Evolutionary conservation across 2,797 vertebrate species (phyloP).

Genomic region (Sardinella longiceps): DNA sequence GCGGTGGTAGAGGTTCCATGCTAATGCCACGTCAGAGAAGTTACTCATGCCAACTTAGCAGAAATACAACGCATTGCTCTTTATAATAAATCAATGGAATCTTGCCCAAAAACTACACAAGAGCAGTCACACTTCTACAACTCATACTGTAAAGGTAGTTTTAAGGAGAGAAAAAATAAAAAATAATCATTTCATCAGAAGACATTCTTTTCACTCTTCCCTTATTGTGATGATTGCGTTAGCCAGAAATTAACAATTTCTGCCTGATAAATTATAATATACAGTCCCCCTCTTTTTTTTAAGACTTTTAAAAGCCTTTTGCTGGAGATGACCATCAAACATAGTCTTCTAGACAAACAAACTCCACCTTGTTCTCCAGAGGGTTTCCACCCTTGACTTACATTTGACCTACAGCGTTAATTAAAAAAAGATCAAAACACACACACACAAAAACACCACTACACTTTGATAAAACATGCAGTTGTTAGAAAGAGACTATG

Average conservation of each 20-base stretch:
- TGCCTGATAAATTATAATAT: neutral
- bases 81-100: neutral
- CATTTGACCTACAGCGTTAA: neutral
- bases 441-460: slow-evolving; percentile 5
- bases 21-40: slow-evolving; percentile 8
- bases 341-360: neutral
- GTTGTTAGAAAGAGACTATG: slow-evolving; percentile 12
- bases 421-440: neutral
- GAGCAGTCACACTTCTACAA: neutral
- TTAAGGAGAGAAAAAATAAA: neutral
- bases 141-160: neutral
- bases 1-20: slow-evolving; percentile 3
- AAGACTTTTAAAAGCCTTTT: neutral
- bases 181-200: neutral
- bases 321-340: neutral
- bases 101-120: neutral
- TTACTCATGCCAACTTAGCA: neutral
- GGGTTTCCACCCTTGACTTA: neutral
- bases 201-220: neutral
- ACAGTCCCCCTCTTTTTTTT: neutral
- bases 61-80: slow-evolving; percentile 2
- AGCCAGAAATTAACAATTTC: neutral
- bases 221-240: neutral
- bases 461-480: slow-evolving; percentile 15
- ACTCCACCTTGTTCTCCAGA: neutral